phyloP scores from a whole-genome alignment of 1,140 invertebrate genomes.

The Drosophila cardini region DNA sequence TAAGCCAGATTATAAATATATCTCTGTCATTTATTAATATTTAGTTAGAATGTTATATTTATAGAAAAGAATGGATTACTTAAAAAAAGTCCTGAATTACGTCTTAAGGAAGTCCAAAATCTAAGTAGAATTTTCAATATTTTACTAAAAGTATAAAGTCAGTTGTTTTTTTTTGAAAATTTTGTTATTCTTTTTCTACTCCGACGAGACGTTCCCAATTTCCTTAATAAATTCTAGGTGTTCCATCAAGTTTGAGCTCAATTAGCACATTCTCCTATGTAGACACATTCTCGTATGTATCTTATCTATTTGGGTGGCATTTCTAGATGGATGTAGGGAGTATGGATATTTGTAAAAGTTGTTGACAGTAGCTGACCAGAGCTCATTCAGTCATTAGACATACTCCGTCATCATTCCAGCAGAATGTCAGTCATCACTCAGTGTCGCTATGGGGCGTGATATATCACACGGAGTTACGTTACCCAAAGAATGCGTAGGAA shows the following conservation, averaged over 20 bases:
- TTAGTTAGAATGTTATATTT: no score
- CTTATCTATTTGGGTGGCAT: background rate
- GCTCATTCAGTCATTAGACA: constrained; percentile 54
- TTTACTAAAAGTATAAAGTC: no score
- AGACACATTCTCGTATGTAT: background rate
- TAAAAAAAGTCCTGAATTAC: no score
- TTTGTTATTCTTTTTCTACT: no score
- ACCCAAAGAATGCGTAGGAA: constrained; percentile 46
- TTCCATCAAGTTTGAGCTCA: background rate
- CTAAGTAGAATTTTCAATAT: no score
- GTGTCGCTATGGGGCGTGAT: constrained; percentile 56
- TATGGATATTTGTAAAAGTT: background rate
- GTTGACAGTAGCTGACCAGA: constrained; percentile 54
- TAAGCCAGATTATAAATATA: no score
- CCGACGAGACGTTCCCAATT: no score
- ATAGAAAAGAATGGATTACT: no score
- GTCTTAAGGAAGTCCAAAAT: no score
- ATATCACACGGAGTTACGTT: constrained; percentile 51
- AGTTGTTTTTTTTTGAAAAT: no score
- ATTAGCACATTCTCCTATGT: background rate
- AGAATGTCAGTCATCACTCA: constrained; percentile 62
- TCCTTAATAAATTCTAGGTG: no score
- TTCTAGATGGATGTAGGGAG: background rate
- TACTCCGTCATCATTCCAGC: constrained; percentile 49
- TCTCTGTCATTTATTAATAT: no score